Base-by-base conservation (phyloP, 2,888 invertebrate genomes). In the Epistrophe grossulariae region DNA sequence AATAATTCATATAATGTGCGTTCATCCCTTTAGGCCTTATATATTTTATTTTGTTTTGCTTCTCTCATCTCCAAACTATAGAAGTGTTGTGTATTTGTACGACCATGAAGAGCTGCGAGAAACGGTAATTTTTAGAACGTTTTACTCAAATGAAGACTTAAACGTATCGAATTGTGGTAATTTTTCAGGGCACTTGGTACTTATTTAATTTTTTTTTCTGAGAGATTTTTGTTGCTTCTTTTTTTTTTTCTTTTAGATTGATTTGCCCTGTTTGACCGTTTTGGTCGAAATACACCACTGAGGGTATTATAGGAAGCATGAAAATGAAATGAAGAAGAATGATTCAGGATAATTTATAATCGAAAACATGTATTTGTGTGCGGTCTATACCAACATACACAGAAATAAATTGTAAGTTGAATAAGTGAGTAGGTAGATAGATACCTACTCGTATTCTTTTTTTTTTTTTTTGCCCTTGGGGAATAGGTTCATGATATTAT, bases 1-100 rank as follows among this genome's bases (percentile, higher is more conserved):
- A 87, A 87, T 87, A 87, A 87, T 87, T 87, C 87, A 87, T 87
- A 87, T 87, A 87, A 87, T 87, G 87, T 87, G 87, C 87, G 87
- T 87, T 87, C 87, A 87, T 87, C 87, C 87, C 79, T 87, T 87
- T 79, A 62, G 79, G 72, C 78, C 72, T 71, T 62, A 76, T 79
- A 24, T 17, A 28, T 28, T 35, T 50, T 74, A 60, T 73, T 72
- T 72, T 64, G 38, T 13, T 45, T 70, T 71, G 76, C 66, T 84
- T 73, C 64, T 73, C 64, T 48, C 70, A 48, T 55, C 73, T 59
- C 28, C 24, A 15, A 31, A 24, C 17, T 72, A 35, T 28, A 28
- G 31, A 52, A 70, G 24, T 52, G 73, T 43, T 50, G 19, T 64
- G 9, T 70, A 70, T 70, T 24, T n/a, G 52, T 50, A 48, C 15